Evolutionary conservation across 2,113 vertebrate genomes (phyloP).

Genomic region (Cavia aperea): DNA sequence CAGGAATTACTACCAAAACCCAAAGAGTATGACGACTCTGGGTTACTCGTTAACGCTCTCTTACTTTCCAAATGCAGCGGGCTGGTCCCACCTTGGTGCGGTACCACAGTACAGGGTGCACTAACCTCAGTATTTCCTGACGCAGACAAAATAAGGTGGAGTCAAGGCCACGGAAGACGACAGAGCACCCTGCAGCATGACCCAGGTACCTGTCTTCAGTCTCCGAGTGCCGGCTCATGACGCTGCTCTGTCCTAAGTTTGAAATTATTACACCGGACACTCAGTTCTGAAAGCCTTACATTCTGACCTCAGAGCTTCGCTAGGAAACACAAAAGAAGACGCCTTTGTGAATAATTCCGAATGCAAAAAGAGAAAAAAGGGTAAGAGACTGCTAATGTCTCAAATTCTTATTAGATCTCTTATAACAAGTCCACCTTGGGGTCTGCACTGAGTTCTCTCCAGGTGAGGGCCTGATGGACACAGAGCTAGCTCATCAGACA

Average conservation of each 20-base stretch:
- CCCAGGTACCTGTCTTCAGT: neutral
- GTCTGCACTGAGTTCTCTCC: neutral
- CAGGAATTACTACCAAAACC: neutral
- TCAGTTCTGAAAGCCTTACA: conserved; percentile 12
- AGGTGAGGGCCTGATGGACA: neutral
- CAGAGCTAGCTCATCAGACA: neutral
- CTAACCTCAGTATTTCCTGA: conserved; percentile 2
- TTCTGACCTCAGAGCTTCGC: conserved; percentile 22
- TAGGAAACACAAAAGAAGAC: neutral
- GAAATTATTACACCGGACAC: conserved; percentile 34
- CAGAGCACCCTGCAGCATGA: neutral
- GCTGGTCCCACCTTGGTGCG: neutral
- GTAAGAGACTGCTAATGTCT: neutral
- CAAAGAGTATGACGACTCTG: neutral
- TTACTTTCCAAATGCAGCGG: neutral
- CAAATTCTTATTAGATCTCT: neutral
- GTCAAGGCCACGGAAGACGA: conserved; percentile 24
- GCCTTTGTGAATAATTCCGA: conserved; percentile 8
- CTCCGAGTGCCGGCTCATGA: conserved; percentile 10
- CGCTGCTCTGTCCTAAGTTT: conserved; percentile 33
- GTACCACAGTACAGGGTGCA: neutral
- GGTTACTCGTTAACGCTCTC: neutral
- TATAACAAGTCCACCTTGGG: neutral
- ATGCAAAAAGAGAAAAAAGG: neutral
- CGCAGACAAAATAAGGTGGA: conserved; percentile 32